Conservation (phyloP, 2,797 vertebrate genomes). For the Denticeps clupeoides region DNA sequence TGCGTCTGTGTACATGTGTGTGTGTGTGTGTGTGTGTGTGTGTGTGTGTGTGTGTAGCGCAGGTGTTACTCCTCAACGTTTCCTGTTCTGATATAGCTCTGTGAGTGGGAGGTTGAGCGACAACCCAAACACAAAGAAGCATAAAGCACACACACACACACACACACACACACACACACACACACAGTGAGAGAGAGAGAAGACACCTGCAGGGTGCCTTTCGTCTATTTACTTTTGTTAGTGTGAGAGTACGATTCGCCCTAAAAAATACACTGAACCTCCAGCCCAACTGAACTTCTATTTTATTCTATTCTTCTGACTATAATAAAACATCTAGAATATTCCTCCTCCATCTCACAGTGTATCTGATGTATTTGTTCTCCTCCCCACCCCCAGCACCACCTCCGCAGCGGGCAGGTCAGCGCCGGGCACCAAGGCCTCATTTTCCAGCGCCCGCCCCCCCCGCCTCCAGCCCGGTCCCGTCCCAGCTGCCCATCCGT, state of each 20-base stretch:
- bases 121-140: constrained; percentile 20
- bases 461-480: constrained; percentile 7
- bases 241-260: too few species aligned
- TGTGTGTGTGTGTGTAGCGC: constrained; percentile 24
- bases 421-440: constrained; percentile 32
- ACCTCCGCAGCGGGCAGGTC: constrained; percentile 25
- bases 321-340: too few species aligned
- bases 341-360: constrained; percentile 27
- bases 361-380: too few species aligned
- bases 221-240: too few species aligned
- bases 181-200: neutral
- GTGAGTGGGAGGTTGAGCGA: constrained; percentile 20
- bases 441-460: constrained; percentile 19
- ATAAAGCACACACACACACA: neutral
- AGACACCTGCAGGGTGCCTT: too few species aligned
- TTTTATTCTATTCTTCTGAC: constrained; percentile 36
- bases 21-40: too few species aligned
- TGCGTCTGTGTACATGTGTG: too few species aligned
- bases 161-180: neutral
- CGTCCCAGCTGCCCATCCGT: constrained; percentile 23
- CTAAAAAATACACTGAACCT: constrained; percentile 22
- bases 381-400: constrained; percentile 32
- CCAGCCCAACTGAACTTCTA: constrained; percentile 54
- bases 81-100: constrained; percentile 49
- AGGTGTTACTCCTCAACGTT: constrained; percentile 62